Percentiles rank a stretch among this genome's conserved stretches.
These are phyloP conservation scores for Lycaon pictus DNA, from an alignment of 2,113 vertebrate species.

Conservation along the genomic window DNA sequence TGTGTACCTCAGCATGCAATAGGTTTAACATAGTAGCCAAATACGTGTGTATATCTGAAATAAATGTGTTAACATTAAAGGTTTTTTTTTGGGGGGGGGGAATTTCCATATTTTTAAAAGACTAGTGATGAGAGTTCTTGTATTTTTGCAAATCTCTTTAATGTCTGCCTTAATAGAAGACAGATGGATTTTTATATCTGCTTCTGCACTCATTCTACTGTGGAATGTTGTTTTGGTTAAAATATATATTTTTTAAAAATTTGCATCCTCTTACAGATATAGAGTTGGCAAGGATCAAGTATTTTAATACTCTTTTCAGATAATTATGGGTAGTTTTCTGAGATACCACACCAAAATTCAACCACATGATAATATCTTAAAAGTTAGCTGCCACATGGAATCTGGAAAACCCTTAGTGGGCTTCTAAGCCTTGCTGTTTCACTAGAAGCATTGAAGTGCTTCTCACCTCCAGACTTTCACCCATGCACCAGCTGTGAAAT, in stretches of 20 bases:
- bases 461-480: accelerated
- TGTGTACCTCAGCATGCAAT: neutral
- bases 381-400: too few relatives aligned
- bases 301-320: neutral
- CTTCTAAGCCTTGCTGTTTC: neutral
- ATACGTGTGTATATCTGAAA: neutral
- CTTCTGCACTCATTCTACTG: neutral
- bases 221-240: neutral
- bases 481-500: neutral
- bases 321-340: neutral
- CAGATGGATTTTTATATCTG: neutral
- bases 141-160: neutral
- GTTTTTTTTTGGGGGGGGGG: neutral
- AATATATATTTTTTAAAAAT: neutral
- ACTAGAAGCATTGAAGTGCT: too few relatives aligned
- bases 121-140: neutral
- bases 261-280: neutral
- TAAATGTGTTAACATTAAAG: neutral
- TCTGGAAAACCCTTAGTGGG: accelerated
- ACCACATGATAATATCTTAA: neutral
- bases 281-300: neutral
- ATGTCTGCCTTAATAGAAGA: neutral
- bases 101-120: neutral
- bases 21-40: neutral
- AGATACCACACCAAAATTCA: neutral